phyloP scores from a whole-genome alignment of 2,113 vertebrate genomes.

The Motacilla alba region DNA sequence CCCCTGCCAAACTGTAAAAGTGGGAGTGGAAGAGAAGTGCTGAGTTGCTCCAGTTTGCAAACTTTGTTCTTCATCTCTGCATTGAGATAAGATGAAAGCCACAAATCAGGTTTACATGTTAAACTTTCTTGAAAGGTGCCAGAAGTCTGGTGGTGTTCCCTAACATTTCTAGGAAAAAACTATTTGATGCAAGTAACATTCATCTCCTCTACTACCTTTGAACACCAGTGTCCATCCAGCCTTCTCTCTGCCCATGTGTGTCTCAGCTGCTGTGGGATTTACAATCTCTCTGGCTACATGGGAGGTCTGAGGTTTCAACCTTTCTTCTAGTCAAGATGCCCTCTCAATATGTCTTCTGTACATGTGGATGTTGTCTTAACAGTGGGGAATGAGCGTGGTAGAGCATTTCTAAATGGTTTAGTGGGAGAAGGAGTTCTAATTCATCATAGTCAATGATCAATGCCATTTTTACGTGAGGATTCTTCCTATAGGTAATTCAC shows the following conservation, averaged over 20 bases:
- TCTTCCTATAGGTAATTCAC: not conserved
- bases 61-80: not conserved
- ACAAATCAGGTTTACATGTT: not conserved
- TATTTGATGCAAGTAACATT: not conserved
- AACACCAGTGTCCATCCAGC: not conserved
- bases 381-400: not conserved
- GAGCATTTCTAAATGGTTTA: not conserved
- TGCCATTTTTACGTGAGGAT: not conserved
- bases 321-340: not conserved
- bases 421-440: not conserved
- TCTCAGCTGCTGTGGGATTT: not conserved
- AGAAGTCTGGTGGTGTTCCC: not conserved
- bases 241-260: not conserved
- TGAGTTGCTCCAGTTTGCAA: not conserved
- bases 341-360: not conserved
- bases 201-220: not conserved
- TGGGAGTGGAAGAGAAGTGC: not conserved
- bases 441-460: not conserved
- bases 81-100: not conserved
- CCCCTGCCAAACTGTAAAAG: not conserved
- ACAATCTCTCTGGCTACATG: not conserved
- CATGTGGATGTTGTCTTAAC: not conserved
- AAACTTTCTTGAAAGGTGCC: not conserved
- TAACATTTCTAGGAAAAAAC: not conserved
- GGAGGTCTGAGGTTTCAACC: not conserved